phyloP scores from a whole-genome alignment of 1,140 invertebrate genomes.

The Asobara japonica region DNA sequence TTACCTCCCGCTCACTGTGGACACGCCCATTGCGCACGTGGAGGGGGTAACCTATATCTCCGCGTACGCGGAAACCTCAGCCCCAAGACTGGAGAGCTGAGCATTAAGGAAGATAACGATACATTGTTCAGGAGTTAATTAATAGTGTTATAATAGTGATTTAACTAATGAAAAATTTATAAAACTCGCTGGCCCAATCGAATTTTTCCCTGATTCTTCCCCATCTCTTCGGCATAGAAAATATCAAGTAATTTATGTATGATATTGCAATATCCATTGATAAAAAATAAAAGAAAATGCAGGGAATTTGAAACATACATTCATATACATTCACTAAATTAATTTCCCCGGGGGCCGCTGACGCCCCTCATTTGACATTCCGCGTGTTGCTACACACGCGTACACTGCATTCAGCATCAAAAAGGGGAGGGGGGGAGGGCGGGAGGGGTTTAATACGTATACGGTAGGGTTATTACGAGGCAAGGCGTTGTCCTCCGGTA shows the following conservation, averaged over 20 bases:
- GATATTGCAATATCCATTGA: background rate
- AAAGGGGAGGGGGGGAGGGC: background rate
- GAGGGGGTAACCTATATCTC: too few species aligned
- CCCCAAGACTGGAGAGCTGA: too few species aligned
- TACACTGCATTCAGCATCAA: background rate
- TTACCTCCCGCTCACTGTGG: too few species aligned
- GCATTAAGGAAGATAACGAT: too few species aligned
- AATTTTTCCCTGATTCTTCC: background rate
- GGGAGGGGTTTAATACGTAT: background rate
- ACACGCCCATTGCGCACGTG: too few species aligned
- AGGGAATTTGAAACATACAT: background rate
- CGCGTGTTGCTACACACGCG: slow-evolving; percentile 27
- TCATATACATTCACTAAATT: slow-evolving; percentile 46
- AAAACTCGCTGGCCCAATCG: too few species aligned
- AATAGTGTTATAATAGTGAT: too few species aligned
- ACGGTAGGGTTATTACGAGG: background rate
- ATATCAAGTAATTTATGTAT: slow-evolving; percentile 19
- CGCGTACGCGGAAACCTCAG: too few species aligned
- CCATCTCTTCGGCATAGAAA: background rate
- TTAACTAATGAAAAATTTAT: too few species aligned
- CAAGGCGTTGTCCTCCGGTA: slow-evolving; percentile 30
- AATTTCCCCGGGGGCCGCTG: slow-evolving; percentile 47
- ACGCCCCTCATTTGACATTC: slow-evolving; percentile 51
- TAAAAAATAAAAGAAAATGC: slow-evolving; percentile 4
- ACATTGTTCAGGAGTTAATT: too few species aligned